Conservation (phyloP, 2,113 vertebrate species). For the Coptodon rendalli region DNA sequence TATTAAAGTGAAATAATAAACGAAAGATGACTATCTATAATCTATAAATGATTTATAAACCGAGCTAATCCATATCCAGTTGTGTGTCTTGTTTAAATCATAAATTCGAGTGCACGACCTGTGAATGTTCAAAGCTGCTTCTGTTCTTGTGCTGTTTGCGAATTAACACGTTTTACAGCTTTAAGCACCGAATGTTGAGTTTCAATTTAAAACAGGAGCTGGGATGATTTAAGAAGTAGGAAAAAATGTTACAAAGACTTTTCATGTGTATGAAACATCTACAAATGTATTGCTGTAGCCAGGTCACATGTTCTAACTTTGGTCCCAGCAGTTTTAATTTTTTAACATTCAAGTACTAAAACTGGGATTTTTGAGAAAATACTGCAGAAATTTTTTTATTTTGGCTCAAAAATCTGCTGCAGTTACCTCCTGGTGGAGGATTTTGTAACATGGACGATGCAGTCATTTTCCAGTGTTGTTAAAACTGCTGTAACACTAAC, state of each 20-base stretch:
- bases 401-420: neutral
- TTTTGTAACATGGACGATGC: neutral
- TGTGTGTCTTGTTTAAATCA: neutral
- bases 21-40: neutral
- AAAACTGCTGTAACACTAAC: neutral
- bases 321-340: neutral
- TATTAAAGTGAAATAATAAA: neutral
- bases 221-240: neutral
- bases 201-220: neutral
- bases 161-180: neutral
- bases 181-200: fast-evolving
- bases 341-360: neutral
- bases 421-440: neutral
- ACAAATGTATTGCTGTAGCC: neutral
- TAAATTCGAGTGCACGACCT: fast-evolving
- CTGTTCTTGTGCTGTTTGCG: neutral
- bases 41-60: neutral
- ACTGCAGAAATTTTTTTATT: fast-evolving
- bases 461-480: neutral
- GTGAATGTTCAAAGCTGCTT: neutral
- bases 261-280: neutral
- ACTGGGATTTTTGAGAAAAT: fast-evolving
- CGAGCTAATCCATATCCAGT: neutral
- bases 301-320: fast-evolving
- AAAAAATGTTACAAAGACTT: neutral